Evolutionary conservation across 2,888 invertebrate species (phyloP), one percentile per base, ranked within the genome.

Genomic region (Agonopterix arenella): DNA sequence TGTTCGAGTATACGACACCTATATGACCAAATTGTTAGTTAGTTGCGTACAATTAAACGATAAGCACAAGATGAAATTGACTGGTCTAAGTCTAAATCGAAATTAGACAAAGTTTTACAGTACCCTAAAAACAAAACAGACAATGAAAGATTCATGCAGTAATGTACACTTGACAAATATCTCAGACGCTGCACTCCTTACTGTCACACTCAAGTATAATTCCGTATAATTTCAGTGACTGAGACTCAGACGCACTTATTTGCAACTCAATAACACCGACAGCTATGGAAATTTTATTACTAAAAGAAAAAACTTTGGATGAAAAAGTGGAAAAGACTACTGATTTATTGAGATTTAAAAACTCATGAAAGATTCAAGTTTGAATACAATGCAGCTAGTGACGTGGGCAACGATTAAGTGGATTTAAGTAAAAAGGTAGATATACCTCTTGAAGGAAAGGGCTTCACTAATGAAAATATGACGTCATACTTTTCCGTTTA

Each of bases 151-250:
- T 28, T 28, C 28, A 28, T 28, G 5, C 28, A 28, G 28, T 28
- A 28, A 28, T 28, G 28, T 28, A 28, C 66, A 69, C 61, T 70
- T 84, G 82, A 85, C 81, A 84, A 80, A 85, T 81, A 75, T 58
- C 58, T 66, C 66, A 72, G 75, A 75, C 76, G 56, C 57, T 84
- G 84, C 85, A 84, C 73, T 70, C 62, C 63, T 80, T 75, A 78
- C 53, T 72, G 77, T 76, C 78, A 66, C 45, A 66, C 62, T 73
- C 37, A 42, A 18, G 50, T 48, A 50, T 47, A 50, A 47, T 50
- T 60, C 57, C 52, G 76, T 66, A 77, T 80, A 77, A 76, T 73
- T 54, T 67, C 58, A 68, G 61, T 61, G 58, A 56, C 62, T 62
- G 58, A 57, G 54, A 18, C 47, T 62, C 68, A 68, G 70, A 70